These are phyloP conservation scores for Scaeva pyrastri DNA, from an alignment of 2,888 invertebrate species.

Conservation along the genomic window DNA sequence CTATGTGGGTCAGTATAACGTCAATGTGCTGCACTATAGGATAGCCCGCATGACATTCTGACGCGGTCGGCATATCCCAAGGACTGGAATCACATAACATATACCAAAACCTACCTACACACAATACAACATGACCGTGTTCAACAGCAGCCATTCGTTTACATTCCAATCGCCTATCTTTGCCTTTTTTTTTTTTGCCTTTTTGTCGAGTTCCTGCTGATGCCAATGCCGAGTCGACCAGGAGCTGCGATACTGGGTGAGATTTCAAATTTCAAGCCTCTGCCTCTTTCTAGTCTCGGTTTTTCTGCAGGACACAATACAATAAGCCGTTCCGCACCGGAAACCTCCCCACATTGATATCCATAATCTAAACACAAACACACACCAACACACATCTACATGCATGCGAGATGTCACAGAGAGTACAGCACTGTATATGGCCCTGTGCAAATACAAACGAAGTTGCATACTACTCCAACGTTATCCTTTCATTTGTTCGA, in stretches of 20 bases:
- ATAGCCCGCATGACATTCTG: conserved; percentile 51
- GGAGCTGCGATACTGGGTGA: conserved; percentile 22
- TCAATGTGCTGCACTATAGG: conserved; percentile 51
- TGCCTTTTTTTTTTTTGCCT: conserved; percentile 1
- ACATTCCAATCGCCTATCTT: conserved; percentile 42
- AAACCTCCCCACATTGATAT: conserved; percentile 68
- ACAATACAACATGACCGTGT: conserved; percentile 59
- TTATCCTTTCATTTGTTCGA: conserved; percentile 56
- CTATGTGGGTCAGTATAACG: conserved; percentile 77
- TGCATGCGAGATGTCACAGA: conserved; percentile 53
- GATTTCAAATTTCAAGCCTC: conserved; percentile 59
- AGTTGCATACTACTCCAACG: conserved; percentile 57
- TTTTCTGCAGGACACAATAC: conserved; percentile 56
- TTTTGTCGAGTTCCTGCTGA: not conserved
- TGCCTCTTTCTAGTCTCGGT: conserved; percentile 9
- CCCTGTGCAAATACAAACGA: conserved; percentile 31
- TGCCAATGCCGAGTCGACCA: no score
- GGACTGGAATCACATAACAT: not conserved
- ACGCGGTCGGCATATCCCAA: conserved; percentile 19
- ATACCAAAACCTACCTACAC: not conserved
- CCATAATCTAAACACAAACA: conserved; percentile 58
- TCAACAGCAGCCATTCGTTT: conserved; percentile 63
- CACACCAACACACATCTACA: conserved; percentile 24
- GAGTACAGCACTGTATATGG: not conserved
- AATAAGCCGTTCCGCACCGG: conserved; percentile 71